Conservation (phyloP, 1,140 invertebrate genomes). For the Hylaeus anthracinus region DNA sequence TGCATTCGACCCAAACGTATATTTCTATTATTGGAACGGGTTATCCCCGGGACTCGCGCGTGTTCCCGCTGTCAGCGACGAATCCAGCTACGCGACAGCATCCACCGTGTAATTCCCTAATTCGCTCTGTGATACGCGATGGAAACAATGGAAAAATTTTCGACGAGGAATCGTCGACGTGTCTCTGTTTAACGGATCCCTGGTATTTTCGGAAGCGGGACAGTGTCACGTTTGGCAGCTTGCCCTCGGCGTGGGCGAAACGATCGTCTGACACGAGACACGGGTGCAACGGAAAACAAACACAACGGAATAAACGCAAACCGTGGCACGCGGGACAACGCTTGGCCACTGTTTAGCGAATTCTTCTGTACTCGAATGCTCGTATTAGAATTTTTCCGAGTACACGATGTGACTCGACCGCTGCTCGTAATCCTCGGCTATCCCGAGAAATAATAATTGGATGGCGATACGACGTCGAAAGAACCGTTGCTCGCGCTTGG, state of each 20-base stretch:
- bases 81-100: background rate
- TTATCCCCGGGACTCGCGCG: background rate
- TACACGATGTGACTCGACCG: no score
- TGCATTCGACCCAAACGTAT: background rate
- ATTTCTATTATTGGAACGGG: constrained; percentile 9
- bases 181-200: background rate
- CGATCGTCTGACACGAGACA: background rate
- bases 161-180: background rate
- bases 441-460: no score
- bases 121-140: no score
- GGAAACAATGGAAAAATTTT: background rate
- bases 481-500: no score
- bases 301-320: background rate
- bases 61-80: background rate
- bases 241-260: background rate
- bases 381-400: no score
- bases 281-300: background rate
- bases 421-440: no score
- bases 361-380: background rate
- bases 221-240: constrained; percentile 24
- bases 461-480: no score
- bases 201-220: constrained; percentile 1
- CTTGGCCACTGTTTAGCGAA: background rate
- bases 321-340: no score
- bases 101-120: background rate